phyloP scores from a whole-genome alignment of 2,888 invertebrate species.

The Platynereis dumerilii region DNA sequence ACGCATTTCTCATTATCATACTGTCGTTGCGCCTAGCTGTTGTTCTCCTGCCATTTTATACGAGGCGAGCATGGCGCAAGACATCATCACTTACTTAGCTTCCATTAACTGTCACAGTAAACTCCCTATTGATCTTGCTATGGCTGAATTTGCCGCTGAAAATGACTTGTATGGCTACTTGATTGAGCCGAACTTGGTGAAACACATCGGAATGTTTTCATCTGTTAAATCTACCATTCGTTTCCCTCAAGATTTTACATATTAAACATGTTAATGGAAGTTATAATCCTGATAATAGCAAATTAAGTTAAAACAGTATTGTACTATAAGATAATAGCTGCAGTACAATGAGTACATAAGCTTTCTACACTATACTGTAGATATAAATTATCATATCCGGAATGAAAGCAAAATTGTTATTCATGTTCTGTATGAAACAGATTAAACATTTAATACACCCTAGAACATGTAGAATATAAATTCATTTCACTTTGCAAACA shows the following conservation, averaged over 20 bases:
- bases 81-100: constrained; percentile 7
- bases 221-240: constrained; percentile 9
- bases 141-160: constrained; percentile 15
- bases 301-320: too few relatives aligned
- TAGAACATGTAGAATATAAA: too few relatives aligned
- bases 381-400: too few relatives aligned
- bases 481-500: too few relatives aligned
- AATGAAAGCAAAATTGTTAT: too few relatives aligned
- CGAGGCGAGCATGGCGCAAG: constrained; percentile 5
- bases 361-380: too few relatives aligned
- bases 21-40: constrained; percentile 20
- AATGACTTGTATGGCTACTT: constrained; percentile 12
- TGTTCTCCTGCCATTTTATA: constrained; percentile 24
- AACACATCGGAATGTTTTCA: constrained; percentile 19
- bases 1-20: background rate
- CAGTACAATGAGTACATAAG: too few relatives aligned
- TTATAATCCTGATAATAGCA: too few relatives aligned
- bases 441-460: too few relatives aligned
- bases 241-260: constrained; percentile 19
- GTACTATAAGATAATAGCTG: too few relatives aligned
- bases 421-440: too few relatives aligned
- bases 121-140: constrained; percentile 20
- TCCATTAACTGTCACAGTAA: background rate
- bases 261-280: too few relatives aligned
- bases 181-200: constrained; percentile 20